These are phyloP conservation scores for Tetragonula clypearis DNA, from an alignment of 1,140 invertebrate genomes.

Conservation along the genomic window DNA sequence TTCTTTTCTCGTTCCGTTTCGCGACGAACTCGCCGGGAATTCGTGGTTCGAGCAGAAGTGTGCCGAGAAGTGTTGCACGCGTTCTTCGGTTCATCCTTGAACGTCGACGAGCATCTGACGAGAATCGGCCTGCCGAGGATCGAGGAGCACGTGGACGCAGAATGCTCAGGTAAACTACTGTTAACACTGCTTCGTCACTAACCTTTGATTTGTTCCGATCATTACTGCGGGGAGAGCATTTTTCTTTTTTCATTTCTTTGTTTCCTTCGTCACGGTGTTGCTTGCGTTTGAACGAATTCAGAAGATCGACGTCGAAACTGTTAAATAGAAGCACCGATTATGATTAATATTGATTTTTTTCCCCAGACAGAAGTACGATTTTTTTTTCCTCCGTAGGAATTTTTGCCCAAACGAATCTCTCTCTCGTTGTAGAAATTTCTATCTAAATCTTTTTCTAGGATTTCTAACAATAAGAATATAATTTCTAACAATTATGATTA, in stretches of 20 bases:
- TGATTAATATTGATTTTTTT: too few species aligned
- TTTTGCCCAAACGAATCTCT: too few species aligned
- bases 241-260: background rate
- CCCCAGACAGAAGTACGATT: too few species aligned
- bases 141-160: conserved; percentile 41
- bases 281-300: background rate
- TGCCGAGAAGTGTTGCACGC: conserved; percentile 27
- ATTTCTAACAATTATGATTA: background rate
- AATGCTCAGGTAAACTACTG: conserved; percentile 55
- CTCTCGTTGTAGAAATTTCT: too few species aligned
- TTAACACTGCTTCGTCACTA: background rate
- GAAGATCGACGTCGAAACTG: too few species aligned
- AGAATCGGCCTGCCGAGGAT: background rate
- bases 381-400: too few species aligned
- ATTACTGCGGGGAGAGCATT: accelerated
- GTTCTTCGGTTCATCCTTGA: background rate
- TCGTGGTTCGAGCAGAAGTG: conserved; percentile 30
- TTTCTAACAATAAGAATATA: background rate
- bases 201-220: background rate
- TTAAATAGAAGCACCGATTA: too few species aligned
- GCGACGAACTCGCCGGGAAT: background rate
- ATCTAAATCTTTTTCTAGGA: background rate
- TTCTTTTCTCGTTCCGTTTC: background rate
- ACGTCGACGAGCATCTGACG: background rate
- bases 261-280: background rate